Percentiles rank a stretch among this genome's conserved stretches.
Conservation (phyloP, 2,113 vertebrate species). For the Aptenodytes forsteri region DNA sequence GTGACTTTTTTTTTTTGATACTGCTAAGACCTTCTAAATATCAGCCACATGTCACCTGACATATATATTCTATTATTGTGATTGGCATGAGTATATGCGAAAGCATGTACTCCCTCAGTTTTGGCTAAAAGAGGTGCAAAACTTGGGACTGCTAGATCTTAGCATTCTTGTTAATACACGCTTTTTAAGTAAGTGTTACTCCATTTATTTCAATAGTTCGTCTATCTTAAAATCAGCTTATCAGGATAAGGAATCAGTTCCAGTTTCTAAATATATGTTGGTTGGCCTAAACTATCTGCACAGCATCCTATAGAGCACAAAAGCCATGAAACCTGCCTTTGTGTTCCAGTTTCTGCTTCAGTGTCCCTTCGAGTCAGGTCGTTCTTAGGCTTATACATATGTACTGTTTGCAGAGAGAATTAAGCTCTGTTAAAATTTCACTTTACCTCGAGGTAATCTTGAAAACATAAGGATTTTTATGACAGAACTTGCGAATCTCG, state of each 20-base stretch:
- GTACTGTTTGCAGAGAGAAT: neutral
- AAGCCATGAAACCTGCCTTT: neutral
- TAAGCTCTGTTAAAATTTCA: neutral
- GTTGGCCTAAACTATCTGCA: neutral
- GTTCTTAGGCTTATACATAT: neutral
- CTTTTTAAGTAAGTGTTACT: neutral
- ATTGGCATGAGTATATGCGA: neutral
- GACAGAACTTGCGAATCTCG: neutral
- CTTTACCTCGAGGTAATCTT: neutral
- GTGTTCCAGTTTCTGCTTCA: neutral
- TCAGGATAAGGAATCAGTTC: neutral
- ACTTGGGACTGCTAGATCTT: neutral
- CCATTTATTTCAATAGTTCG: neutral
- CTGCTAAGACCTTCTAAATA: neutral
- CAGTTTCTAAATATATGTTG: neutral
- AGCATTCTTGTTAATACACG: rapidly evolving
- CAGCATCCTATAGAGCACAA: neutral
- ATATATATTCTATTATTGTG: neutral
- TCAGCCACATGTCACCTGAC: neutral
- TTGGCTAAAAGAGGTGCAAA: neutral
- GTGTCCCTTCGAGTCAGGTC: neutral
- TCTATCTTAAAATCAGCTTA: neutral
- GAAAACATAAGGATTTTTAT: neutral
- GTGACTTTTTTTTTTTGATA: neutral
- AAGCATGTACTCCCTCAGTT: neutral